These are phyloP conservation scores for Nycticorax nycticorax DNA, from an alignment of 2,113 vertebrate genomes.

Conservation along the genomic window DNA sequence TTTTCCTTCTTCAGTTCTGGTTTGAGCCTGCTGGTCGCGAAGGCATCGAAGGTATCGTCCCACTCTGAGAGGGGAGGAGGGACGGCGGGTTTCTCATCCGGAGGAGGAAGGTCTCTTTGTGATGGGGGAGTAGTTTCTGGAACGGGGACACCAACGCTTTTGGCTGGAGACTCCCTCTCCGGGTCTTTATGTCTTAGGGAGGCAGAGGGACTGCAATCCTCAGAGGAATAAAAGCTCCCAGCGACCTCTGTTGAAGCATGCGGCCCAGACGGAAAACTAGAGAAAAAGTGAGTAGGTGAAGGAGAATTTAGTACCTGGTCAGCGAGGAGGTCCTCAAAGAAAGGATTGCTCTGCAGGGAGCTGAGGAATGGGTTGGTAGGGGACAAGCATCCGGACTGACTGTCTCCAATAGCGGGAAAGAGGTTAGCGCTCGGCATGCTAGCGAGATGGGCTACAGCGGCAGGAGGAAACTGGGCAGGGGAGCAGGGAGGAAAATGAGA, in stretches of 20 bases:
- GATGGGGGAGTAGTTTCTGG: constrained; percentile 74
- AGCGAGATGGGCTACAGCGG: constrained; percentile 60
- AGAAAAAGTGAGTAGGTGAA: constrained; percentile 88
- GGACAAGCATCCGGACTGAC: constrained; percentile 71
- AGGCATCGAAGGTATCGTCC: constrained; percentile 85
- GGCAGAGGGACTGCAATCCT: constrained; percentile 50
- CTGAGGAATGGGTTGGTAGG: constrained; percentile 88
- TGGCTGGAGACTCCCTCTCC: constrained; percentile 27
- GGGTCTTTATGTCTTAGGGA: constrained; percentile 60
- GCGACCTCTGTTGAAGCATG: constrained; percentile 70
- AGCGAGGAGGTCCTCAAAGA: constrained; percentile 84
- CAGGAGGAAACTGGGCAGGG: constrained; percentile 63
- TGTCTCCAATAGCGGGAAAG: constrained; percentile 60
- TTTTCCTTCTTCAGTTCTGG: constrained; percentile 36
- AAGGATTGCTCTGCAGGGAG: constrained; percentile 86
- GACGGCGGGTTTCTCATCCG: not conserved
- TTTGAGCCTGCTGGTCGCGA: constrained; percentile 84
- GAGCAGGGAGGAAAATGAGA: constrained; percentile 71
- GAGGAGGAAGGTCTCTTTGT: constrained; percentile 7
- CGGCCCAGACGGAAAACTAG: constrained; percentile 80
- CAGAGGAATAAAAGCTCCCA: constrained; percentile 55
- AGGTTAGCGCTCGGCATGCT: constrained; percentile 74
- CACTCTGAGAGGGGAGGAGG: constrained; percentile 73
- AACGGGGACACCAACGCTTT: constrained; percentile 18
- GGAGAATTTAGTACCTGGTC: constrained; percentile 81